These are phyloP conservation scores for Pelecanus crispus DNA, from an alignment of 2,113 vertebrate species.

Conservation along the genomic window DNA sequence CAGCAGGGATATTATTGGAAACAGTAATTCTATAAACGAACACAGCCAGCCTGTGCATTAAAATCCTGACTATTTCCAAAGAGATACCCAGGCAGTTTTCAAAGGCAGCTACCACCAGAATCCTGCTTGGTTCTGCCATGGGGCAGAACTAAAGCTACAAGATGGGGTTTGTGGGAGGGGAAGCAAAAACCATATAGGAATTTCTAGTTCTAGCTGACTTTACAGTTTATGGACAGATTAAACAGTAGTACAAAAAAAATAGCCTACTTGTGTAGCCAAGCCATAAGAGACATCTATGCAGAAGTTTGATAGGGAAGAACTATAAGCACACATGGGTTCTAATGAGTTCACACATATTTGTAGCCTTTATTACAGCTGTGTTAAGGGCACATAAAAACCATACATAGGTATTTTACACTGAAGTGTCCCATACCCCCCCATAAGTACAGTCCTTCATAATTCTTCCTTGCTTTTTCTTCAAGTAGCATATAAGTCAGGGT, in stretches of 20 bases:
- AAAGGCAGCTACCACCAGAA: not conserved
- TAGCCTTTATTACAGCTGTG: not conserved
- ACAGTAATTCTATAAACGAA: conserved; percentile 30
- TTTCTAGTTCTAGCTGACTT: not conserved
- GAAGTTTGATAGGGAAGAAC: not conserved
- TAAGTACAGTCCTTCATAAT: not conserved
- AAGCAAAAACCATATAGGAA: not conserved
- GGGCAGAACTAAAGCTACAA: not conserved
- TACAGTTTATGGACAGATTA: not conserved
- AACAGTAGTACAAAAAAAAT: not conserved
- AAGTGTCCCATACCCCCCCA: fast-evolving
- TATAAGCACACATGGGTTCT: not conserved
- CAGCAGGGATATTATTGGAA: conserved; percentile 50
- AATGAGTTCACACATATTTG: not conserved
- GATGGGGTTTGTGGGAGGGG: fast-evolving
- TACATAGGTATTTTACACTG: not conserved
- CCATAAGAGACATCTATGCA: not conserved
- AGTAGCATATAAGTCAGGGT: not conserved
- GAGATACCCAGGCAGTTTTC: not conserved
- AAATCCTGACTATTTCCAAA: conserved; percentile 48
- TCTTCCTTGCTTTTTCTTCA: not conserved
- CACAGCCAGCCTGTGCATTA: conserved; percentile 33
- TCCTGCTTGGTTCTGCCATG: not conserved
- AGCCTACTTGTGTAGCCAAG: not conserved
- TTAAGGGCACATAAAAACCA: not conserved